A percentile compares a stretch with the other conserved stretches of the same genome.
These are phyloP conservation scores for Ennomos quercinarius DNA, from an alignment of 2,888 invertebrate genomes.

Conservation along the genomic window DNA sequence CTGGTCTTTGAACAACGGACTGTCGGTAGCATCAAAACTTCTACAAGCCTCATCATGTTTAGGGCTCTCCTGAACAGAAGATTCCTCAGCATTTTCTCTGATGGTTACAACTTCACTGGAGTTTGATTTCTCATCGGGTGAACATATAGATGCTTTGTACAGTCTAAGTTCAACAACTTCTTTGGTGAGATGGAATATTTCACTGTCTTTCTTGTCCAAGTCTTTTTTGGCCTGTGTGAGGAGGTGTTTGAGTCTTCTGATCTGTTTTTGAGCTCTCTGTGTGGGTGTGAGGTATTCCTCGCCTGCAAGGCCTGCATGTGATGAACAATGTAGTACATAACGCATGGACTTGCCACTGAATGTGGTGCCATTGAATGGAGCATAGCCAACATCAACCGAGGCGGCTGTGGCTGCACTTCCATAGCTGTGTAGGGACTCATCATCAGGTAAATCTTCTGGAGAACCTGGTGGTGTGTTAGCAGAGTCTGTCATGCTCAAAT, in stretches of 20 bases:
- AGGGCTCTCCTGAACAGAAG: conserved; percentile 63
- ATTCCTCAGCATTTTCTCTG: conserved; percentile 87
- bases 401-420: conserved; percentile 92
- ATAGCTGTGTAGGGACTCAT: conserved; percentile 92
- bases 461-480: conserved; percentile 87
- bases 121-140: conserved; percentile 92
- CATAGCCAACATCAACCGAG: conserved; percentile 93
- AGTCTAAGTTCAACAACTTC: conserved; percentile 93
- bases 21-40: conserved; percentile 78
- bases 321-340: conserved; percentile 94
- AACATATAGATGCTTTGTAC: conserved; percentile 91
- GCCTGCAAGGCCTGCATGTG: conserved; percentile 90
- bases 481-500: conserved; percentile 74
- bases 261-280: conserved; percentile 93
- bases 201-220: conserved; percentile 92
- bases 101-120: conserved; percentile 91
- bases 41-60: conserved; percentile 71
- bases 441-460: conserved; percentile 88
- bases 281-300: conserved; percentile 95
- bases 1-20: conserved; percentile 77
- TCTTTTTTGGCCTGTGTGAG: conserved; percentile 90
- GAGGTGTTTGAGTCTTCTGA: conserved; percentile 90
- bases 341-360: conserved; percentile 90
- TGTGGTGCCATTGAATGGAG: conserved; percentile 90
- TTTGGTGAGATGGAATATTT: conserved; percentile 91